Conservation (phyloP, 1,140 invertebrate genomes). For the Anadara kagoshimensis region DNA sequence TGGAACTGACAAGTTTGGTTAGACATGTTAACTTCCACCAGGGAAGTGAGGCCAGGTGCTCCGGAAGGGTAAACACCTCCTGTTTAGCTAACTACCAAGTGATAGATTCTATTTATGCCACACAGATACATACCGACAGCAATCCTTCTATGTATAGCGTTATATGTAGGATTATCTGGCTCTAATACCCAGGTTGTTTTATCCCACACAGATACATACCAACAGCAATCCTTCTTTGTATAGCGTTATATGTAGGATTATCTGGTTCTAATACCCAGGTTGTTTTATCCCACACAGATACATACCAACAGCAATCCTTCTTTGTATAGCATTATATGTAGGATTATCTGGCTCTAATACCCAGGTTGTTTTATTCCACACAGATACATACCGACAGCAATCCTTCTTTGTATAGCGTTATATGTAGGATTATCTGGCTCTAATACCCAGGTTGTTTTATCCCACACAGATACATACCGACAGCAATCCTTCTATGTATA, state of each 20-base stretch:
- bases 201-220: too few relatives aligned
- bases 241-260: slow-evolving; percentile 63
- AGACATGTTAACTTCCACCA: too few relatives aligned
- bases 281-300: slow-evolving; percentile 71
- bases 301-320: slow-evolving; percentile 73
- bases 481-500: slow-evolving; percentile 70
- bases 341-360: slow-evolving; percentile 74
- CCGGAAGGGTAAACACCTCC: too few relatives aligned
- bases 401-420: slow-evolving; percentile 68
- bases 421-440: slow-evolving; percentile 72
- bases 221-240: slow-evolving; percentile 71
- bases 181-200: slow-evolving; percentile 73
- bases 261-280: slow-evolving; percentile 74
- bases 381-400: slow-evolving; percentile 71
- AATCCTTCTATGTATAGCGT: slow-evolving; percentile 70
- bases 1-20: too few relatives aligned
- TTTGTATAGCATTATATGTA: slow-evolving; percentile 59
- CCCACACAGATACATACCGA: slow-evolving; percentile 56
- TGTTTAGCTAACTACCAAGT: too few relatives aligned
- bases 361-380: slow-evolving; percentile 71
- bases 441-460: slow-evolving; percentile 67
- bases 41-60: too few relatives aligned
- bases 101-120: too few relatives aligned
- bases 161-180: slow-evolving; percentile 69
- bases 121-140: slow-evolving; percentile 70